Percentiles rank a stretch among this genome's conserved stretches.
These are phyloP conservation scores for Rhynchomys soricoides DNA, from an alignment of 2,113 vertebrate genomes.

Conservation along the genomic window DNA sequence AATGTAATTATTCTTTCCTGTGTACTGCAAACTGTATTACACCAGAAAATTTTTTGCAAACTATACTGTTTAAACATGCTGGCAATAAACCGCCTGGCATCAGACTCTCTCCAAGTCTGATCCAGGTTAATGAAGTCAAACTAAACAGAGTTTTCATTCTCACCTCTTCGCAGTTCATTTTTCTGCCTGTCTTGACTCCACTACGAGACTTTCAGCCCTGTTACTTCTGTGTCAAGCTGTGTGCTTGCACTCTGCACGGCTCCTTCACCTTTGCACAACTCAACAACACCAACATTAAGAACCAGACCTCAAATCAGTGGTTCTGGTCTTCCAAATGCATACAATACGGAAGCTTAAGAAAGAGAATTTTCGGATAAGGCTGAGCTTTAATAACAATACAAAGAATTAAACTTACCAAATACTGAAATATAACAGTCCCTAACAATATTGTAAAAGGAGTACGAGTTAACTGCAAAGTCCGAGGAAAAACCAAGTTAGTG, in stretches of 20 bases:
- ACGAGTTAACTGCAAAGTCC: neutral
- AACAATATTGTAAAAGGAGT: neutral
- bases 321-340: accelerated
- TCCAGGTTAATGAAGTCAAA: neutral
- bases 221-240: neutral
- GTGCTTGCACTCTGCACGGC: neutral
- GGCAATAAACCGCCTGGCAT: too few relatives aligned
- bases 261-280: neutral
- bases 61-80: neutral
- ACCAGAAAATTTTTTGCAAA: neutral
- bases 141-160: neutral
- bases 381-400: neutral
- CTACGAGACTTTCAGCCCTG: neutral
- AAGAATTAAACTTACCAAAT: neutral
- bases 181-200: neutral
- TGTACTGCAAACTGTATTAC: neutral
- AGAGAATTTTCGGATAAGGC: neutral
- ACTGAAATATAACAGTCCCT: neutral
- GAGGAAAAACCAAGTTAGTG: neutral
- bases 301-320: neutral
- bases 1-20: neutral
- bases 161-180: neutral
- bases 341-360: neutral
- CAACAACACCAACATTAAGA: neutral
- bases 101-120: neutral